A percentile compares a stretch with the other conserved stretches of the same genome.
Conservation (phyloP, 1,140 invertebrate genomes). For the Popillia japonica region DNA sequence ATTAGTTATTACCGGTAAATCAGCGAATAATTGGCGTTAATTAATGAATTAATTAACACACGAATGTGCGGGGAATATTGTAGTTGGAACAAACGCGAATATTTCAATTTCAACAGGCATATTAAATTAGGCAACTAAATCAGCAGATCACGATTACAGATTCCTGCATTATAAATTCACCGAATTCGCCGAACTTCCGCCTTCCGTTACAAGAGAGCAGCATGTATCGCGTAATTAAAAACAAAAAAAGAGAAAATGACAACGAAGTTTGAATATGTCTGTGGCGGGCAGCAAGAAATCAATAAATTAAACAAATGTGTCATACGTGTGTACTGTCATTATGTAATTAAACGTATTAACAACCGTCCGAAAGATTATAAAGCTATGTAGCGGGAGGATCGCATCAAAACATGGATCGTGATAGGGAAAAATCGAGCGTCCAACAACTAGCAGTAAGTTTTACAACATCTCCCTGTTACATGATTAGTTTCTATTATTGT, state of each 20-base stretch:
- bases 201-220: background rate
- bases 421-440: background rate
- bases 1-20: no score
- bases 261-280: conserved; percentile 31
- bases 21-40: no score
- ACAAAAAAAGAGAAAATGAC: background rate
- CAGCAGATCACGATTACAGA: background rate
- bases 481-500: background rate
- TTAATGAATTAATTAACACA: no score
- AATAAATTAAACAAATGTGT: conserved; percentile 38
- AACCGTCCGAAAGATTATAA: background rate
- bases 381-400: background rate
- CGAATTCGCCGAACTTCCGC: background rate
- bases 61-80: no score
- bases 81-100: no score
- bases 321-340: conserved; percentile 27
- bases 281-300: conserved; percentile 34
- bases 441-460: background rate
- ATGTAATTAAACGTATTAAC: conserved; percentile 35
- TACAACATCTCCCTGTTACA: background rate
- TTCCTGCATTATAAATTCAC: background rate
- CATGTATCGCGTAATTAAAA: background rate
- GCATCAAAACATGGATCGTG: background rate
- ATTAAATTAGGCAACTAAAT: no score
- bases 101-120: no score